A percentile compares a stretch with the other conserved stretches of the same genome.
Evolutionary conservation across 2,113 vertebrate species (phyloP).

Genomic region (Cyphomyrus discorhynchus): DNA sequence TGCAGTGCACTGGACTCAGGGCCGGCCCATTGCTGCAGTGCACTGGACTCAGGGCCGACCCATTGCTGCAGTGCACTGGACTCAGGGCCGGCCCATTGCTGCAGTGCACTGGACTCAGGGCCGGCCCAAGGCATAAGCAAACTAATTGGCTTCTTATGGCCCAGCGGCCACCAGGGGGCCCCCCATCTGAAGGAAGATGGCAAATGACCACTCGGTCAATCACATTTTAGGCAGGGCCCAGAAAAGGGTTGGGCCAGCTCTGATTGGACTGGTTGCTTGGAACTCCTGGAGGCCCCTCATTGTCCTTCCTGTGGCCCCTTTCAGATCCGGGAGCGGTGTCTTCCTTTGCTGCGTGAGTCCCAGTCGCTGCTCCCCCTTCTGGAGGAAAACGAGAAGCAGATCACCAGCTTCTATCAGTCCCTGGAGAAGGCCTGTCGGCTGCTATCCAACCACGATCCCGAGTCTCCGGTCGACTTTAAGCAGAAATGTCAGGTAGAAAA

Average conservation of each 20-base stretch:
- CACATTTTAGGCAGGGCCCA: neutral
- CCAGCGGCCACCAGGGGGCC: neutral
- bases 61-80: neutral
- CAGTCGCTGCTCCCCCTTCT: constrained; percentile 71
- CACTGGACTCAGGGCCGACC: neutral
- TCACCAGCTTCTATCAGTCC: constrained; percentile 83
- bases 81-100: neutral
- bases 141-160: neutral
- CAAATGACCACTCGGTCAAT: neutral
- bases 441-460: constrained; percentile 65
- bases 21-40: neutral
- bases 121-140: neutral
- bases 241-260: neutral
- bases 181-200: neutral
- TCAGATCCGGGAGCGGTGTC: constrained; percentile 75
- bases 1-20: neutral
- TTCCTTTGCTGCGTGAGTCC: constrained; percentile 74
- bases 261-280: neutral
- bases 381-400: constrained; percentile 88
- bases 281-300: neutral
- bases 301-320: neutral
- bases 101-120: neutral
- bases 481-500: constrained; percentile 82
- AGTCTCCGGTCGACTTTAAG: constrained; percentile 76
- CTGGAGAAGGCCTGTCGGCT: constrained; percentile 80